These are phyloP conservation scores for Lycia hirtaria DNA, from an alignment of 2,888 invertebrate species.

Conservation along the genomic window DNA sequence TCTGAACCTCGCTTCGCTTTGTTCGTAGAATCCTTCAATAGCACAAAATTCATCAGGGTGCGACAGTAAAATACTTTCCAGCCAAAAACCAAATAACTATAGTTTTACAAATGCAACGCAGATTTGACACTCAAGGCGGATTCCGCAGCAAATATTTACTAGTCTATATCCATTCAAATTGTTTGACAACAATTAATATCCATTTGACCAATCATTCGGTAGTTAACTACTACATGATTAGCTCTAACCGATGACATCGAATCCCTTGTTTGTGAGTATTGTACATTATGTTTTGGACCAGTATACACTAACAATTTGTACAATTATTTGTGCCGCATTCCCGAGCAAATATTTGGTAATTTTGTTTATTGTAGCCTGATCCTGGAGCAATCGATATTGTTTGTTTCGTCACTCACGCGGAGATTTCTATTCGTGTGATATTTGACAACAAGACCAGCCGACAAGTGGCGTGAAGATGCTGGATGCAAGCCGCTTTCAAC, in stretches of 20 bases:
- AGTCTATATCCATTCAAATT: background rate
- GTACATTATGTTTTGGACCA: constrained; percentile 34
- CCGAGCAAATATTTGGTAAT: constrained; percentile 54
- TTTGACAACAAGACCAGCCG: no score
- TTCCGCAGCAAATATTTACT: constrained; percentile 16
- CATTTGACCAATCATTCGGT: constrained; percentile 30
- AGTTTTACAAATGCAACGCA: no score
- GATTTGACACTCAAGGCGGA: no score
- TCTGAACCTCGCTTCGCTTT: no score
- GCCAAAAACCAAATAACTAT: no score
- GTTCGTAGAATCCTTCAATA: no score
- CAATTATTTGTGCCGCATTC: constrained; percentile 60
- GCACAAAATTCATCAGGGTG: no score
- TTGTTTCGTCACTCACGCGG: no score
- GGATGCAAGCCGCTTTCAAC: no score
- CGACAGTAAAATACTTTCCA: no score
- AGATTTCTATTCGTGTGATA: no score
- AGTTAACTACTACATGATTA: constrained; percentile 39
- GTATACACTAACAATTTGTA: constrained; percentile 64
- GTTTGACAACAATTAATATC: constrained; percentile 17
- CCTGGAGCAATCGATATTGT: background rate
- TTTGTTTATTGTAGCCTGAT: constrained; percentile 41
- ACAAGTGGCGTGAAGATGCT: no score
- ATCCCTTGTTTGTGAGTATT: constrained; percentile 29
- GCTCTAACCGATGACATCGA: constrained; percentile 30